Evolutionary conservation across 1,140 invertebrate species (phyloP), one percentile per base, ranked within the genome.

Genomic region (Pectinophora gossypiella): DNA sequence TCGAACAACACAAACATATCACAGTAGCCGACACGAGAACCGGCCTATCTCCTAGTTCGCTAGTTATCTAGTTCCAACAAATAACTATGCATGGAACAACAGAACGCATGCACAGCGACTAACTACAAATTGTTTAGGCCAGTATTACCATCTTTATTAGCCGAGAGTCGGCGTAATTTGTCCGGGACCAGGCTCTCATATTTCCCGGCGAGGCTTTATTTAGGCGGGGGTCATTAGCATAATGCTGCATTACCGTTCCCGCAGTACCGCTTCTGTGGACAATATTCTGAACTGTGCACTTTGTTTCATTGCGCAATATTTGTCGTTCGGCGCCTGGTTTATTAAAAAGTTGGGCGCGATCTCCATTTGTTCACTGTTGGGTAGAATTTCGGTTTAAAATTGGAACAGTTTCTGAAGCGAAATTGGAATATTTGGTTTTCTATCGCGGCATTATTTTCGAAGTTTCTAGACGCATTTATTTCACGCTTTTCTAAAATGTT

Each of bases 91-190:
- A 40, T 40, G 36, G n/a, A 32, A 32, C 27, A 40, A 40, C 36
- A 18, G 36, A 40, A 40, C 36, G 36, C 36, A 40, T 40, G 36
- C 36, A 40, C n/a, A n/a, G 27, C 36, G 36, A 40, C 36, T 57
- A 59, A 23, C 56, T 64, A 61, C 59, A 64, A 59, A 69, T 60
- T 64, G 59, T 72, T 52, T 22, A 40, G 59, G 23, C 42, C 64
- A 50, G 60, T 43, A 67, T 70, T 73, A 70, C 61, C 67, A 68
- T 73, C 62, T 73, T 68, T 73, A 71, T 71, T 68, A 68, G 60
- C 54, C 36, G 55, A 38, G 59, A 65, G 60, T 64, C 51, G 27
- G 61, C 51, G 60, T 71, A 72, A 70, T 69, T 68, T 75, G 64
- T 66, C 47, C 58, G 56, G 56, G 53, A 63, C 59, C 64, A 48